A percentile compares a stretch with the other conserved stretches of the same genome.
Evolutionary conservation across 1,140 invertebrate genomes (phyloP).

Genomic region (Battus philenor): DNA sequence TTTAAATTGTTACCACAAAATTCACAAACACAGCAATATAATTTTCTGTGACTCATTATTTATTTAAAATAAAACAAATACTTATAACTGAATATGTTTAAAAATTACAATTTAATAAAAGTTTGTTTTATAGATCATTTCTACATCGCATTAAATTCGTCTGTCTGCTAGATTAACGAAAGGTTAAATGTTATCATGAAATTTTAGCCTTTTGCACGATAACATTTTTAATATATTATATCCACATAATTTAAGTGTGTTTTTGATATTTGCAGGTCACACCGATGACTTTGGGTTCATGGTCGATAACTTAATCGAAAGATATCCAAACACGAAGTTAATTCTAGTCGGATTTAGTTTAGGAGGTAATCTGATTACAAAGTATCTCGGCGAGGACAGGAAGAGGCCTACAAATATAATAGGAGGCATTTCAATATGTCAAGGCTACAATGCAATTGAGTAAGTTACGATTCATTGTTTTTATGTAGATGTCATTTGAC

Average conservation of each 20-base stretch:
- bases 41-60: too few species aligned
- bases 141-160: too few species aligned
- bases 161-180: too few species aligned
- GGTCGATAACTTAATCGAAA: constrained; percentile 83
- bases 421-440: constrained; percentile 92
- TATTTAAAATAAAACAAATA: too few species aligned
- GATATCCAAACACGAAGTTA: constrained; percentile 85
- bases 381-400: constrained; percentile 88
- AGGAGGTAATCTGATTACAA: constrained; percentile 91
- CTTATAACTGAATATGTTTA: too few species aligned
- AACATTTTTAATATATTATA: background rate
- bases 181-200: constrained; percentile 15
- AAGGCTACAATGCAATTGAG: constrained; percentile 93
- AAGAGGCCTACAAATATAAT: constrained; percentile 83
- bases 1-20: too few species aligned
- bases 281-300: constrained; percentile 91
- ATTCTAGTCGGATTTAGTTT: constrained; percentile 93
- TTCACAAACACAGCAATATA: too few species aligned
- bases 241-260: too few species aligned
- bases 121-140: too few species aligned
- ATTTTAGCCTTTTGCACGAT: constrained; percentile 18
- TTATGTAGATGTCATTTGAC: background rate
- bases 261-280: constrained; percentile 78
- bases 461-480: constrained; percentile 73
- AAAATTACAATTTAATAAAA: too few species aligned